Base-by-base conservation (phyloP, 2,888 invertebrate genomes). In the Heteromyza rotundicornis region DNA sequence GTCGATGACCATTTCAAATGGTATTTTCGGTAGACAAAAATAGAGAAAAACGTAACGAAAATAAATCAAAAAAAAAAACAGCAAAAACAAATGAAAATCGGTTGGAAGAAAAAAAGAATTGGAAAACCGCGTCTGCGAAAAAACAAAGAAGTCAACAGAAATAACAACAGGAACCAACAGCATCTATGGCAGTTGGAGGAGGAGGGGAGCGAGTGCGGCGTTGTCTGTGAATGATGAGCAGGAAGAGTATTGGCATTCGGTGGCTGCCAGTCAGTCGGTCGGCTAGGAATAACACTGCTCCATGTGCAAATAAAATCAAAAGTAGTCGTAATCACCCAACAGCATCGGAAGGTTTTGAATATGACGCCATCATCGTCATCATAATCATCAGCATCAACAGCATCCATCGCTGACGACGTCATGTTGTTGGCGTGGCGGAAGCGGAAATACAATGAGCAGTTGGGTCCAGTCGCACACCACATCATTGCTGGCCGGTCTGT, bases 1-100 rank as follows among this genome's bases (percentile, higher is more conserved):
- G 74, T 75, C 77, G 76, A 77, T 77, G 77, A 74, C 73, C 74
- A 76, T 75, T 75, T 76, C 70, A 74, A 75, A 76, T 75, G 76
- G 65, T 59, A 24, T 62, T 53, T 57, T 54, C 35, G 54, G 56
- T 40, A 55, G 32, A 58, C 51, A 51, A 40, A 53, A 35, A 47
- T 49, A 49, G 14, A 23, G 47, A 24, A 47, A 27, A 24, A 35
- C 62, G 64, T 10, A 27, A 27, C 40, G 53, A 12, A 32, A 12
- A 2, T 16, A 51, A 51, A 51, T 53, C 24, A 54, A 54, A 35
- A 54, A 54, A 19, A 10, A 44, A 23, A 56, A 44, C 40, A 24
- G 22, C 54, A 24, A 20, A 17, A 47, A 20, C 47, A 17, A 53
- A 40, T n/a, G n/a, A n/a, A n/a, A n/a, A n/a, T n/a, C n/a, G n/a